These are phyloP conservation scores for Ophioninae sp. DNA, from an alignment of 2,888 invertebrate species.

Conservation along the genomic window DNA sequence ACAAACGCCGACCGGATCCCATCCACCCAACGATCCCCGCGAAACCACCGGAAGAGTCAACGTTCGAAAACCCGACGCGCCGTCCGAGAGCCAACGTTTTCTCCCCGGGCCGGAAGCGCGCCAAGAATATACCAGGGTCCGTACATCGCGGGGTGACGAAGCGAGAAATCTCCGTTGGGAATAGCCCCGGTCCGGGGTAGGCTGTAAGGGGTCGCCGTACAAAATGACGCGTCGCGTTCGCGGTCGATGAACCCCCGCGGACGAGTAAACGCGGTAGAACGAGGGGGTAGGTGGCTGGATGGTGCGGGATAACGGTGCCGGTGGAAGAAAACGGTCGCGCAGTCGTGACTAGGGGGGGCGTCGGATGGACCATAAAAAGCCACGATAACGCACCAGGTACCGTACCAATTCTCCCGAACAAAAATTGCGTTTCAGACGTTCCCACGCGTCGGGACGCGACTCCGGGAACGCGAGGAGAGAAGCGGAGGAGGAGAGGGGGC, in stretches of 20 bases:
- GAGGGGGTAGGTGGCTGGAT: neutral
- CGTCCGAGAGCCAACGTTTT: neutral
- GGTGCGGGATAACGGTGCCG: neutral
- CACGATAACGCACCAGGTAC: neutral
- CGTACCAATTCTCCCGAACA: neutral
- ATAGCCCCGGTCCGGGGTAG: neutral
- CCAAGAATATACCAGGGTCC: neutral
- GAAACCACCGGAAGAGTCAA: neutral
- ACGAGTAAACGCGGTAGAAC: neutral
- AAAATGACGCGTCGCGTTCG: neutral
- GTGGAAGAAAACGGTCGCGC: neutral
- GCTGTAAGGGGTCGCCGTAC: neutral
- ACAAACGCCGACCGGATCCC: neutral
- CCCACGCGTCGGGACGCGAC: conserved; percentile 13
- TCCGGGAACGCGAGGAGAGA: conserved; percentile 40
- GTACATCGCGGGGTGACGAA: neutral
- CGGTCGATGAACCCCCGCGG: neutral
- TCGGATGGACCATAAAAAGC: neutral
- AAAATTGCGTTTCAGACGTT: conserved; percentile 27
- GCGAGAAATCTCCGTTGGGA: neutral
- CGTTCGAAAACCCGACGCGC: neutral
- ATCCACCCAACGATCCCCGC: neutral
- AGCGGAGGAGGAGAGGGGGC: neutral
- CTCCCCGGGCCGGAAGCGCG: neutral
- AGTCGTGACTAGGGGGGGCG: neutral